Evolutionary conservation across 2,888 invertebrate species (phyloP).

Genomic region (Phania funesta): DNA sequence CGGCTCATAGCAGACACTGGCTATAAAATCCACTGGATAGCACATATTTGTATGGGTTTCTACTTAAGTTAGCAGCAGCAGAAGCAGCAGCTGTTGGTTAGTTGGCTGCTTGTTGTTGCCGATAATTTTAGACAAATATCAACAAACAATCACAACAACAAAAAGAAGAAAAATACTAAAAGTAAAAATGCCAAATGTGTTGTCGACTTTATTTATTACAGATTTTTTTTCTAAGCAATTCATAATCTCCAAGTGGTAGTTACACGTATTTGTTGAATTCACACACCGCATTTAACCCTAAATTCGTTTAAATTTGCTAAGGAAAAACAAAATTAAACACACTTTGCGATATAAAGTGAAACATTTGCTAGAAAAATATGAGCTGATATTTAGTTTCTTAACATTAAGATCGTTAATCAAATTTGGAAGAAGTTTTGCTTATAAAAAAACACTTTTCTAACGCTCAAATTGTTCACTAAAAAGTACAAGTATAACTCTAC

Average conservation of each 20-base stretch:
- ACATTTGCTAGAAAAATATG: slow-evolving; percentile 11
- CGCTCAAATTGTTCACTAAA: too few relatives aligned
- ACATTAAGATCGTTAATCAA: slow-evolving; percentile 13
- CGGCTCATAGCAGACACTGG: slow-evolving; percentile 39
- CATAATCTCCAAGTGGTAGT: not conserved
- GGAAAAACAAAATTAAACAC: slow-evolving; percentile 41
- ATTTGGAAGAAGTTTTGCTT: too few relatives aligned
- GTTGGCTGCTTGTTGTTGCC: slow-evolving; percentile 26
- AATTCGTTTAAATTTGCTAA: slow-evolving; percentile 46
- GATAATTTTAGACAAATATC: slow-evolving; percentile 47
- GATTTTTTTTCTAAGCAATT: slow-evolving; percentile 3
- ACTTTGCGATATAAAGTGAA: slow-evolving; percentile 1
- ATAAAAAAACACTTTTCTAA: too few relatives aligned
- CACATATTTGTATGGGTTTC: slow-evolving; percentile 43
- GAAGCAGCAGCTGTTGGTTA: slow-evolving; percentile 43
- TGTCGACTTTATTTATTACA: slow-evolving; percentile 24
- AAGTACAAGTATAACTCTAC: too few relatives aligned
- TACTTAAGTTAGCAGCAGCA: slow-evolving; percentile 49
- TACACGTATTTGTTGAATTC: slow-evolving; percentile 27
- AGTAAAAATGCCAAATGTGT: slow-evolving; percentile 54
- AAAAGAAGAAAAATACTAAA: slow-evolving; percentile 14
- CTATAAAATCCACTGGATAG: slow-evolving; percentile 43
- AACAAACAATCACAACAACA: slow-evolving; percentile 1
- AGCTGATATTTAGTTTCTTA: slow-evolving; percentile 22
- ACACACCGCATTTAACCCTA: slow-evolving; percentile 47